Percentiles rank a stretch among this genome's conserved stretches.
phyloP scores from a whole-genome alignment of 2,797 vertebrate genomes.

The Oreochromis mossambicus region DNA sequence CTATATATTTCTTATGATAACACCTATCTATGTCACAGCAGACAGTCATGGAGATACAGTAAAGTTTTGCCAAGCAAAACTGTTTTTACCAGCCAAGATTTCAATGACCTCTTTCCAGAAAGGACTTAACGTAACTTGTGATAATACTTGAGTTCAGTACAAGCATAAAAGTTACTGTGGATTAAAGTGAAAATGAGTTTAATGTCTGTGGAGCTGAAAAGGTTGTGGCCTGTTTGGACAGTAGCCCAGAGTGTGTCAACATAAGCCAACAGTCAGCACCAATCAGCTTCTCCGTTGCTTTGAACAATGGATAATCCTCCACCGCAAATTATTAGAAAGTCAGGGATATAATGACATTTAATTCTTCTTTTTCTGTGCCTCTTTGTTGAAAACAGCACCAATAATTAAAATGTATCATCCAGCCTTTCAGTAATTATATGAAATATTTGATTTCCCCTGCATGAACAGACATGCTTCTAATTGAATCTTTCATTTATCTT shows the following conservation, averaged over 20 bases:
- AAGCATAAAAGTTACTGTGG: background rate
- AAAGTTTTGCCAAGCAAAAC: background rate
- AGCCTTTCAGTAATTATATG: background rate
- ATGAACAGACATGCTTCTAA: background rate
- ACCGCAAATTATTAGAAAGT: background rate
- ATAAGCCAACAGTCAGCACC: background rate
- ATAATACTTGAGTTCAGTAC: background rate
- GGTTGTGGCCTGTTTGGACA: slow-evolving; percentile 16
- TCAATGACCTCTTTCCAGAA: background rate
- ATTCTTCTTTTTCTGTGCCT: background rate
- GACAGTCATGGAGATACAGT: no score
- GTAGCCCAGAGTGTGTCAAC: background rate
- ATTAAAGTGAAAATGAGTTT: background rate
- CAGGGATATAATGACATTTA: background rate
- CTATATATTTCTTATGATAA: background rate
- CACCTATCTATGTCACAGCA: background rate
- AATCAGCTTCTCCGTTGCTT: background rate
- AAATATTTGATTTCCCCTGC: background rate
- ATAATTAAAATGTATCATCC: background rate
- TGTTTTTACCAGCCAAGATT: background rate
- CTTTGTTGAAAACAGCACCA: background rate
- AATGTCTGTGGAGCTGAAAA: background rate
- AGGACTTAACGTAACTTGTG: background rate
- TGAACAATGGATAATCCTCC: background rate
- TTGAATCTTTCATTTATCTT: background rate